A percentile compares a stretch with the other conserved stretches of the same genome.
Conservation (phyloP, 2,797 vertebrate genomes). For the Amblyopsis hoosieri region DNA sequence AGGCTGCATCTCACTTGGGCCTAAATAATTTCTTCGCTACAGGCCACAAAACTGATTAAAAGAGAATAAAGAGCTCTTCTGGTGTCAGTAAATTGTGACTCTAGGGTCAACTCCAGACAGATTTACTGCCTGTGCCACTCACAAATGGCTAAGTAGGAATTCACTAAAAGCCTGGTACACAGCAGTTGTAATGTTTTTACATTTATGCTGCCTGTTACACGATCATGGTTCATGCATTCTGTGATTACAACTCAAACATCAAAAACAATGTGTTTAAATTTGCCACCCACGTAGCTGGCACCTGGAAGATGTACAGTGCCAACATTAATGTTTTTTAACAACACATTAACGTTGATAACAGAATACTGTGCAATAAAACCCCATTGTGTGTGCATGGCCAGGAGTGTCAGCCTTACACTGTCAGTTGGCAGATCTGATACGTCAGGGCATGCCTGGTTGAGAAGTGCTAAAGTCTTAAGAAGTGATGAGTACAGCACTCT, state of each 20-base stretch:
- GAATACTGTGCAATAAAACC: constrained; percentile 17
- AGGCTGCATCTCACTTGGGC: constrained; percentile 1
- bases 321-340: constrained; percentile 6
- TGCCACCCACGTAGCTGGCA: constrained; percentile 19
- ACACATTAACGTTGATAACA: constrained; percentile 18
- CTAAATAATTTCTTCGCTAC: constrained; percentile 16
- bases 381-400: constrained; percentile 3
- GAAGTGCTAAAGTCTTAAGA: constrained; percentile 40
- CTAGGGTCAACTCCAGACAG: constrained; percentile 17
- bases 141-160: constrained; percentile 2
- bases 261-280: neutral
- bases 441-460: constrained; percentile 32
- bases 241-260: constrained; percentile 7
- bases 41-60: constrained; percentile 44
- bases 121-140: constrained; percentile 15
- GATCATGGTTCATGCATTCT: constrained; percentile 5
- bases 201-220: neutral
- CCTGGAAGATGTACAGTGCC: neutral
- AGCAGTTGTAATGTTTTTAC: neutral
- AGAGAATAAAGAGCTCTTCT: constrained; percentile 43
- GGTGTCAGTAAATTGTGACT: constrained; percentile 22
- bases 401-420: constrained; percentile 9
- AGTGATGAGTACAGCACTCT: constrained; percentile 56
- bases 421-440: constrained; percentile 24
- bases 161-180: no score